These are phyloP conservation scores for Tinea trinotella DNA, from an alignment of 2,888 invertebrate species.

Conservation along the genomic window DNA sequence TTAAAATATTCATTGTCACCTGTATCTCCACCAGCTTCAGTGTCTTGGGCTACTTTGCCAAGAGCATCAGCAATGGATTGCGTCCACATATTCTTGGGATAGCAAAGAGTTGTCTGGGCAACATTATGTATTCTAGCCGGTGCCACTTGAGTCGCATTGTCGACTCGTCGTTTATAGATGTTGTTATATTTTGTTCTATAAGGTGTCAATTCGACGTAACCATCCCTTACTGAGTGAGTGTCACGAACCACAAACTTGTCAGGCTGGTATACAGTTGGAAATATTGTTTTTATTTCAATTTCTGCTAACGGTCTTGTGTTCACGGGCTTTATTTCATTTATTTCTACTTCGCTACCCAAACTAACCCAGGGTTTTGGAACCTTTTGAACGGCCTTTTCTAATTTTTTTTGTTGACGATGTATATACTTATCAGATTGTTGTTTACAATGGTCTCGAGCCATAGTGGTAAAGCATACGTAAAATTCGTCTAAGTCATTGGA, in stretches of 20 bases:
- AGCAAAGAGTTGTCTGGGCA: slow-evolving; percentile 78
- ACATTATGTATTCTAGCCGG: slow-evolving; percentile 52
- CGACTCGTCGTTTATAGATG: slow-evolving; percentile 70
- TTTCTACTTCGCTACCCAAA: slow-evolving; percentile 77
- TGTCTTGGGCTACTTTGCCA: slow-evolving; percentile 32
- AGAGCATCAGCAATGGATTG: slow-evolving; percentile 70
- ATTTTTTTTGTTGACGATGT: slow-evolving; percentile 68
- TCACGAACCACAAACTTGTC: slow-evolving; percentile 67
- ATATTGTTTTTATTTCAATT: slow-evolving; percentile 77
- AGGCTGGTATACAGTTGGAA: slow-evolving; percentile 62
- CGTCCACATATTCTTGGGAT: slow-evolving; percentile 79
- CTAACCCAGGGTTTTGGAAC: slow-evolving; percentile 71
- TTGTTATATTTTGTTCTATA: slow-evolving; percentile 70
- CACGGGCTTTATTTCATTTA: slow-evolving; percentile 65
- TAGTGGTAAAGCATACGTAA: slow-evolving; percentile 75
- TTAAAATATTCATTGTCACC: slow-evolving; percentile 27
- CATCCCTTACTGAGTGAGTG: slow-evolving; percentile 74
- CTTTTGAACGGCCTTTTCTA: slow-evolving; percentile 72
- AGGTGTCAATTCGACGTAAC: slow-evolving; percentile 77
- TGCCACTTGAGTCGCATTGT: slow-evolving; percentile 72
- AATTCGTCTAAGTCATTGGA: slow-evolving; percentile 77
- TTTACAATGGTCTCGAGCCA: slow-evolving; percentile 68
- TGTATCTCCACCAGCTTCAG: slow-evolving; percentile 43
- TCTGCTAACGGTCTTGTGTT: slow-evolving; percentile 74
- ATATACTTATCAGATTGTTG: slow-evolving; percentile 66